Percentiles rank a stretch among this genome's conserved stretches.
Conservation (phyloP, 2,888 invertebrate genomes). For the Gandaritis pyraliata region DNA sequence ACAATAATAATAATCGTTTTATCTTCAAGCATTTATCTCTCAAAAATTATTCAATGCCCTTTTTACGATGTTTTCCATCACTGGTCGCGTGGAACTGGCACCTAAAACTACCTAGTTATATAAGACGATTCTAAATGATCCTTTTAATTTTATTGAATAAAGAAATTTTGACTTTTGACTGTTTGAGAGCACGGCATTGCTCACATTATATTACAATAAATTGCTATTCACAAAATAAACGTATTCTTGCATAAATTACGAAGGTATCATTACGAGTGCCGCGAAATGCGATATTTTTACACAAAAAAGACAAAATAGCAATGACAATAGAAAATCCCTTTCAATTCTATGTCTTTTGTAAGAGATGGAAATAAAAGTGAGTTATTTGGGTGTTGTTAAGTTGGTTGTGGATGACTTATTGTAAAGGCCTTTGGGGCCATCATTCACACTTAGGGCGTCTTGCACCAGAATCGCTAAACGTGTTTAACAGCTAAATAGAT, state of each 20-base stretch:
- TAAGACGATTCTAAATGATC: too few relatives aligned
- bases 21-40: too few relatives aligned
- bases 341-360: conserved; percentile 40
- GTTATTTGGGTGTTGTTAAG: conserved; percentile 35
- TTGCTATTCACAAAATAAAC: conserved; percentile 27
- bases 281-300: conserved; percentile 26
- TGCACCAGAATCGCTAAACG: too few relatives aligned
- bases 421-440: conserved; percentile 6
- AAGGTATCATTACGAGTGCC: conserved; percentile 35
- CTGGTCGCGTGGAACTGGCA: too few relatives aligned
- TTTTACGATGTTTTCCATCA: too few relatives aligned
- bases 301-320: conserved; percentile 41
- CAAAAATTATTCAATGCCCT: too few relatives aligned
- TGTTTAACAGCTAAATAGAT: too few relatives aligned
- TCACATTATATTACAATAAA: conserved; percentile 7
- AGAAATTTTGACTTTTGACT: too few relatives aligned
- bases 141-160: too few relatives aligned
- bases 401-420: conserved; percentile 31
- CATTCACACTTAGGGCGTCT: conserved; percentile 22
- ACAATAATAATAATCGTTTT: too few relatives aligned
- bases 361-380: conserved; percentile 39
- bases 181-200: too few relatives aligned
- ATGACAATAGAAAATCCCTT: conserved; percentile 40
- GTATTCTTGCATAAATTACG: conserved; percentile 34
- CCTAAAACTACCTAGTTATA: too few relatives aligned